Evolutionary conservation across 2,888 invertebrate genomes (phyloP), one percentile per base, ranked within the genome.

Genomic region (Trichogramma evanescens): DNA sequence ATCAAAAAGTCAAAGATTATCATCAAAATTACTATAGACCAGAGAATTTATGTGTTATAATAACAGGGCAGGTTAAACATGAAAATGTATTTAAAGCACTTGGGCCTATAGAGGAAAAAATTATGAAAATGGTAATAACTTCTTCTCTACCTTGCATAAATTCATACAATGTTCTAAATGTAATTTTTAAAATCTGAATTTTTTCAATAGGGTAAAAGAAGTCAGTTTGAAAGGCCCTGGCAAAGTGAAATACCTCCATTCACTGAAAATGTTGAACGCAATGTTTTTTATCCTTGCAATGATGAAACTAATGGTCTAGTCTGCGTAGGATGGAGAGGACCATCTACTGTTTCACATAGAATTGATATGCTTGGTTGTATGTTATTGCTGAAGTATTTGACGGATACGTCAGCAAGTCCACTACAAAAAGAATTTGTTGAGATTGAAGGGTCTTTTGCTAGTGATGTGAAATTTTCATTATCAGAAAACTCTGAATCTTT

Each of bases 1-100:
- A 92, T 73, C 82, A 82, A 63, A 94, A 94, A 83, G 93, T 92
- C 66, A 83, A 83, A 67, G 80, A 85, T 9, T 96, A 88, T 74
- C 95, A 95, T 75, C 86, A 87, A 69, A 83, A 89, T 63, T 95
- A 91, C 78, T 96, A 95, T 77, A 83, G 93, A 38, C 87, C 95
- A 2, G 92, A 93, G 77, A 96, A 96, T 77, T 79, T 95, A 61
- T 88, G 89, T 63, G 80, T 95, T 4, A 87, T 94, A 57, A 86
- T 95, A 56, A 87, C 89, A 9, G 95, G 95, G 0, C 87, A 88
- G 79, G 87, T 94, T 13, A 83, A 86, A 52, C 85, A 88, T 1
- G 82, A 85, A 9, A 85, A 89, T 70, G 86, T 95, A 3, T 91
- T 94, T 71, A 81, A 83, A 69, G 86, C 87, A 4, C 77, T 95